These are phyloP conservation scores for Ormia ochracea DNA, from an alignment of 2,888 invertebrate species.

Conservation along the genomic window DNA sequence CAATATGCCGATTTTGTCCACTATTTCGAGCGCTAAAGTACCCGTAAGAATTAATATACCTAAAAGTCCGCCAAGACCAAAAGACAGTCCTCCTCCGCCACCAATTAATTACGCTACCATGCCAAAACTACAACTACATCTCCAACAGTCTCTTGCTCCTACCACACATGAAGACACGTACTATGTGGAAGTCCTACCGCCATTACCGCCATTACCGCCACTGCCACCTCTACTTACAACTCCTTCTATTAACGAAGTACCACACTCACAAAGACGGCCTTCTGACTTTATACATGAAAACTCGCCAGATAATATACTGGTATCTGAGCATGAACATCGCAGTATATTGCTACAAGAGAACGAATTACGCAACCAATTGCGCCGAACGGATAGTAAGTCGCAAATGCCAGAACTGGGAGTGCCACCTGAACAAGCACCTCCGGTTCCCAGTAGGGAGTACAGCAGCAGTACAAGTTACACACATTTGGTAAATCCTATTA, in stretches of 20 bases:
- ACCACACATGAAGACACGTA: conserved; percentile 65
- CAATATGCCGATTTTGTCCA: conserved; percentile 50
- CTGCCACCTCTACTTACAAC: conserved; percentile 59
- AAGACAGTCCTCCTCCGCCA: conserved; percentile 76
- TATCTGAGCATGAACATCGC: conserved; percentile 75
- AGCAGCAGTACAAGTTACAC: conserved; percentile 58
- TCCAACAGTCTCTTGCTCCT: conserved; percentile 40
- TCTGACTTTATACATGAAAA: conserved; percentile 75
- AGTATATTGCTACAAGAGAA: conserved; percentile 75
- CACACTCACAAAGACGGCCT: conserved; percentile 71
- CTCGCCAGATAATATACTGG: conserved; percentile 74
- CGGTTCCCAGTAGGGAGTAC: conserved; percentile 65
- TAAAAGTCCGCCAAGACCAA: conserved; percentile 69
- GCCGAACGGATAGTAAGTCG: conserved; percentile 58
- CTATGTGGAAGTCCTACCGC: conserved; percentile 74
- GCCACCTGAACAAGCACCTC: conserved; percentile 69
- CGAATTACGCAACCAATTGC: conserved; percentile 74
- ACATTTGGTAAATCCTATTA: conserved; percentile 75
- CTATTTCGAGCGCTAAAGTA: conserved; percentile 61
- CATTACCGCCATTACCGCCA: conserved; percentile 63
- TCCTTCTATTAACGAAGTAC: conserved; percentile 60
- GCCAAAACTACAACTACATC: conserved; percentile 67
- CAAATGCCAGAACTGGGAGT: conserved; percentile 66
- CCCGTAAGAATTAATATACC: conserved; percentile 67
- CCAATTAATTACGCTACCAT: conserved; percentile 74